Evolutionary conservation across 2,113 vertebrate genomes (phyloP), one percentile per base, ranked within the genome.

Genomic region (Carassius auratus): DNA sequence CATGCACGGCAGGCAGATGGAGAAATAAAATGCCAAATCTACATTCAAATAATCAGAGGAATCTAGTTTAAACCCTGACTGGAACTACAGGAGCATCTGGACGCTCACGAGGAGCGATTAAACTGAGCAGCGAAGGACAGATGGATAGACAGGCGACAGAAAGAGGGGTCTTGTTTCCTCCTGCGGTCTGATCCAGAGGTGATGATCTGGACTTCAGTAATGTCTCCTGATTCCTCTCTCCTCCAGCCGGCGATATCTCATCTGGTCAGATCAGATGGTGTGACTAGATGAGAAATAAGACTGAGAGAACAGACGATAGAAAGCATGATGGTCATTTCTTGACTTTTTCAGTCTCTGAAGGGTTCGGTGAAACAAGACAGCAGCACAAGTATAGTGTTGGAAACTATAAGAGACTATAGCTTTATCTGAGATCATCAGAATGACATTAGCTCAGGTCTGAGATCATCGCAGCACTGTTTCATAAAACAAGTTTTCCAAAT

Each of bases 11-110:
- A 55, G 76, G 61, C 79, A 30, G 79, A 66, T 30, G 38, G 42
- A 68, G 64, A 69, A 82, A 82, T 82, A 52, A 82, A 82, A 36
- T 4, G 45, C 15, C 80, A 82, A 82, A 69, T 82, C 61, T 50
- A 26, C 6, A 81, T 69, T 52, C 2, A 69, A 36, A 48, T 64
- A 81, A 81, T 64, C 78, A 81, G 38, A 9, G 3, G 78, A 26
- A 64, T 80, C 13, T 4, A 14, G 64, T 55, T 33, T 30, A 50
- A 55, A 69, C 52, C 12, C 9, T 82, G 45, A 52, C 26, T 55
- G 62, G 80, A 68, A 12, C 26, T 52, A 14, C 62, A 36, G 26
- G 15, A 82, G 79, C 59, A 68, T 48, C 79, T 48, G 61, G 38
- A 68, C 14, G 7, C 19, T 68, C 61, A 50, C 3, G 33, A 26